A percentile compares a stretch with the other conserved stretches of the same genome.
phyloP scores from a whole-genome alignment of 2,113 vertebrate species.

The Bostrychus sinensis region DNA sequence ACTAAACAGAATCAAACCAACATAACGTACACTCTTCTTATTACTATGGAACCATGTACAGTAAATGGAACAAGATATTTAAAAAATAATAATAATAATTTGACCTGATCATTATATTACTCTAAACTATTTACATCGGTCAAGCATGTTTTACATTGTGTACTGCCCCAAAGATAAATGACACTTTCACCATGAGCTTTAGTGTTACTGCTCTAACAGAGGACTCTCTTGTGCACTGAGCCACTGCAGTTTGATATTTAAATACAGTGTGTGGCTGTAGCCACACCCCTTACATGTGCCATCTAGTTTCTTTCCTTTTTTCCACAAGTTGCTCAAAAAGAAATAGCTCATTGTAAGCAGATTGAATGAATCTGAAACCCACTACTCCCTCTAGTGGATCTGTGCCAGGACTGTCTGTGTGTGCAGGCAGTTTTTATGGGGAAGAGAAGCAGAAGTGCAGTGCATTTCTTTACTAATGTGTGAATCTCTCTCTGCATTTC shows the following conservation, averaged over 20 bases:
- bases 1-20: too few species aligned
- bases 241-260: background rate
- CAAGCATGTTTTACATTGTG: too few species aligned
- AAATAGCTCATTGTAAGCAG: slow-evolving; percentile 7
- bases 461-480: background rate
- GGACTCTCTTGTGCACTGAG: background rate
- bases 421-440: background rate
- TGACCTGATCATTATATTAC: too few species aligned
- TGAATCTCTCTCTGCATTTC: background rate
- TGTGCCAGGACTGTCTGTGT: slow-evolving; percentile 1
- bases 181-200: too few species aligned
- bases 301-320: background rate
- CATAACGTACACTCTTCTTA: too few species aligned
- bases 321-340: slow-evolving; percentile 1
- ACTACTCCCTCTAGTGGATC: slow-evolving; percentile 74
- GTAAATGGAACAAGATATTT: too few species aligned
- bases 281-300: background rate
- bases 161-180: too few species aligned
- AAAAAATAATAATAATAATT: too few species aligned
- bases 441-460: background rate
- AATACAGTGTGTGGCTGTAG: background rate
- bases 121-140: too few species aligned
- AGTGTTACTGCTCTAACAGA: background rate
- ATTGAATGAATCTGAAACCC: slow-evolving; percentile 45
- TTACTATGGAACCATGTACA: too few species aligned